Conservation (phyloP, 2,797 vertebrate genomes). For the Prunella strophiata region DNA sequence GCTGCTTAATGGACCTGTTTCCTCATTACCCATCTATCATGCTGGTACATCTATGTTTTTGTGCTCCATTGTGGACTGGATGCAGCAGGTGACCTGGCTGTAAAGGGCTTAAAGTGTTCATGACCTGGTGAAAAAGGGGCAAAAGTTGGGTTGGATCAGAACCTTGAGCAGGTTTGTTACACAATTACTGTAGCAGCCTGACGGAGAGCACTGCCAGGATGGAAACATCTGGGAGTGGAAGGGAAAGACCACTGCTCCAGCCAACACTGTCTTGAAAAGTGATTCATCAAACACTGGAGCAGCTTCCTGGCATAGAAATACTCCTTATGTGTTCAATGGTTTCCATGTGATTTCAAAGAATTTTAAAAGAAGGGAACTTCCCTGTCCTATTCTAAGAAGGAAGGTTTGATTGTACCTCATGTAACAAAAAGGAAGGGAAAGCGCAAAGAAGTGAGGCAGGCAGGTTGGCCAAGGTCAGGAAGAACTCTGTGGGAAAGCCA, state of each 20-base stretch:
- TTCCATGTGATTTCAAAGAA: not conserved
- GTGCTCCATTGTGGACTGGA: not conserved
- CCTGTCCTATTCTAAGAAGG: not conserved
- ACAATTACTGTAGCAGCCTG: not conserved
- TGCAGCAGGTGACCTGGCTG: not conserved
- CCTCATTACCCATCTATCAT: not conserved
- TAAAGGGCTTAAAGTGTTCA: not conserved
- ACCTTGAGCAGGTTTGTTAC: not conserved
- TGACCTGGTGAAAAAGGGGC: not conserved
- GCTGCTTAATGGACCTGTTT: not conserved
- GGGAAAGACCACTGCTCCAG: not conserved
- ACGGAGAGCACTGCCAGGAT: not conserved
- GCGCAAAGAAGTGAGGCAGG: not conserved
- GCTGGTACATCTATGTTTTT: not conserved
- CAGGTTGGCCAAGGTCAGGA: not conserved
- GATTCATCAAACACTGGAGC: not conserved
- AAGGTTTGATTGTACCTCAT: not conserved
- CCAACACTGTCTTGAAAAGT: not conserved
- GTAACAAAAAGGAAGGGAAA: not conserved
- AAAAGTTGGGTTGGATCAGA: not conserved
- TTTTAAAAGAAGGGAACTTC: not conserved
- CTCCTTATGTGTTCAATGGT: not conserved
- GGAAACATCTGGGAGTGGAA: not conserved
- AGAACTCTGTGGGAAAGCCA: constrained; percentile 13
- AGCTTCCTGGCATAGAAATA: not conserved